A percentile compares a stretch with the other conserved stretches of the same genome.
Evolutionary conservation across 2,797 vertebrate species (phyloP).

Genomic region (Fringilla coelebs): DNA sequence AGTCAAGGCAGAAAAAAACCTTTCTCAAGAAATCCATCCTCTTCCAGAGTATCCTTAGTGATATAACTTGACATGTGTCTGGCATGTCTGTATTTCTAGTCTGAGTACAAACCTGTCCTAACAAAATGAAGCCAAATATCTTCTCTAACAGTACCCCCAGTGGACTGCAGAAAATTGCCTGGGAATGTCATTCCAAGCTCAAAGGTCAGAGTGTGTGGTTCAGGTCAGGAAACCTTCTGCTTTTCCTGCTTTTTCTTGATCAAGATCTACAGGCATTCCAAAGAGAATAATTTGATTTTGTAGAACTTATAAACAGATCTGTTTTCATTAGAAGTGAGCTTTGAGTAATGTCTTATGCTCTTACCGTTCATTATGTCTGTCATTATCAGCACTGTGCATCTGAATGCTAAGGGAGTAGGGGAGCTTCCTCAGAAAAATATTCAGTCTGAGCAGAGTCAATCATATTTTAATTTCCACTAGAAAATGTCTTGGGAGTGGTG

Average conservation of each 20-base stretch:
- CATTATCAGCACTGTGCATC: background rate
- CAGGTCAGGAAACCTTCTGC: constrained; percentile 16
- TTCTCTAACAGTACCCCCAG: background rate
- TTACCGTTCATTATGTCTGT: background rate
- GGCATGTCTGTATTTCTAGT: constrained; percentile 2
- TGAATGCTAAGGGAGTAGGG: background rate
- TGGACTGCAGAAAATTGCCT: constrained; percentile 18
- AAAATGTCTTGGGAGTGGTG: background rate
- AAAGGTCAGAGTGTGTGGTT: constrained; percentile 32
- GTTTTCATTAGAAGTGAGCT: constrained; percentile 1
- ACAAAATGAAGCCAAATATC: background rate
- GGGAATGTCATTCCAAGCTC: constrained; percentile 16
- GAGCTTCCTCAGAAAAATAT: background rate
- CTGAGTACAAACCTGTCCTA: background rate
- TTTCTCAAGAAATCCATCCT: background rate
- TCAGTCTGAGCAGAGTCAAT: background rate
- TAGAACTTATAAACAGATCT: background rate
- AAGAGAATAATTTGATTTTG: background rate
- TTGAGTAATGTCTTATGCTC: background rate
- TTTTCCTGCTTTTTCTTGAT: background rate
- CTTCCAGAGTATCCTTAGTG: background rate
- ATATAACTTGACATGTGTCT: constrained; percentile 4
- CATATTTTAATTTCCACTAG: background rate
- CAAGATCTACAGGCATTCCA: constrained; percentile 5
- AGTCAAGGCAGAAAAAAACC: background rate